phyloP scores from a whole-genome alignment of 2,888 invertebrate species.

The Dryobota labecula region DNA sequence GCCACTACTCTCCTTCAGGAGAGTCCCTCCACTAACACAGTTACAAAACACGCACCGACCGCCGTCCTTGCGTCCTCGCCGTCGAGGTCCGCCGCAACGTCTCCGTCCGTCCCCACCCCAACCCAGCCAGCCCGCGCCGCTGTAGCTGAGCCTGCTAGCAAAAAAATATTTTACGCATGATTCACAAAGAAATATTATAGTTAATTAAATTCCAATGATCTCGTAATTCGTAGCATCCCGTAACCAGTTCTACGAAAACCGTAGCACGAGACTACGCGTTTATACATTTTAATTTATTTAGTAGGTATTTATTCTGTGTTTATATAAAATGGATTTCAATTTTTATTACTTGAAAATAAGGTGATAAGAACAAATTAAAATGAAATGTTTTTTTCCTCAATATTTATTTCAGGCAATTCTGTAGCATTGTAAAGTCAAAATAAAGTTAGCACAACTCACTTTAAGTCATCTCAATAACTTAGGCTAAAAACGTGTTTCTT shows the following conservation, averaged over 20 bases:
- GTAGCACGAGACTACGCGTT: neutral
- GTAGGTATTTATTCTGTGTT: neutral
- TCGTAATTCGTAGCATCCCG: too few species aligned
- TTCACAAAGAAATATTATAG: too few species aligned
- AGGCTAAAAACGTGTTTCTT: neutral
- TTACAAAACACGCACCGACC: too few species aligned
- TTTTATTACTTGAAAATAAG: neutral
- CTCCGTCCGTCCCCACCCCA: too few species aligned
- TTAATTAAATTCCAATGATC: too few species aligned
- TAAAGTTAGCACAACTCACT: neutral
- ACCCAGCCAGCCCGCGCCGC: too few species aligned
- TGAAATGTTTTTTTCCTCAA: neutral
- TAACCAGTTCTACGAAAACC: neutral
- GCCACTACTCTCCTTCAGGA: too few species aligned
- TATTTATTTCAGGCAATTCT: neutral
- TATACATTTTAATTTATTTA: constrained; percentile 1
- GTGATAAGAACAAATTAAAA: neutral
- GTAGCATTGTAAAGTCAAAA: neutral
- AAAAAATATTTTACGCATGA: too few species aligned
- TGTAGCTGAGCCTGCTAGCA: too few species aligned
- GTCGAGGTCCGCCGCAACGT: too few species aligned
- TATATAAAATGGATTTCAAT: constrained; percentile 8
- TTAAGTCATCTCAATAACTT: neutral
- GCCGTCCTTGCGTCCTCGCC: too few species aligned
- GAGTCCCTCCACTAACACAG: too few species aligned